Conservation (phyloP, 2,113 vertebrate genomes). For the Polypterus bichir region DNA sequence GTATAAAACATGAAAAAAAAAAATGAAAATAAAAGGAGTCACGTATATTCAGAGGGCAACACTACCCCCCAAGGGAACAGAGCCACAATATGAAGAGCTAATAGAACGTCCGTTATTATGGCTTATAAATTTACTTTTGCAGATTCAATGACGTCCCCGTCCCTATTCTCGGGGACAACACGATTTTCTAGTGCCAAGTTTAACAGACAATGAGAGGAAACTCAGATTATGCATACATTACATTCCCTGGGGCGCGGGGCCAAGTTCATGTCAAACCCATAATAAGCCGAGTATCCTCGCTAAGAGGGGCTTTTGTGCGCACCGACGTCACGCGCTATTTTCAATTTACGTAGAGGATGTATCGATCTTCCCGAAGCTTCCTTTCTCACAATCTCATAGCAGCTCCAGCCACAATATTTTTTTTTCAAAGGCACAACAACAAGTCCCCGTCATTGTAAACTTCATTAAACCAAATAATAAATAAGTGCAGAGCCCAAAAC, state of each 20-base stretch:
- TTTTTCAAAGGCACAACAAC: constrained; percentile 25
- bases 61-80: constrained; percentile 43
- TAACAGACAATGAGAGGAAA: constrained; percentile 97
- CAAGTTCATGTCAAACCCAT: constrained; percentile 93
- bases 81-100: constrained; percentile 50
- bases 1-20: constrained; percentile 33
- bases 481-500: constrained; percentile 48
- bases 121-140: constrained; percentile 30
- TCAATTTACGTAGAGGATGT: constrained; percentile 89
- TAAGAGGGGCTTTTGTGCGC: constrained; percentile 67
- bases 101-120: constrained; percentile 61
- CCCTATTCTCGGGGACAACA: constrained; percentile 71
- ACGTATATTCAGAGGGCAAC: constrained; percentile 44
- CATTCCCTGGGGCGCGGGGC: constrained; percentile 68
- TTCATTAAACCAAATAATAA: constrained; percentile 61
- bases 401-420: constrained; percentile 32
- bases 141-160: constrained; percentile 57
- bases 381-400: constrained; percentile 91
- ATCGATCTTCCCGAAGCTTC: constrained; percentile 80
- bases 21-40: constrained; percentile 49
- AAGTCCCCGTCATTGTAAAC: constrained; percentile 21
- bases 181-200: constrained; percentile 60
- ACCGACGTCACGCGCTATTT: constrained; percentile 79
- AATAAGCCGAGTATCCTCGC: constrained; percentile 80
- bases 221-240: constrained; percentile 93